Conservation (phyloP, 2,888 invertebrate genomes). For the Lasioglossum pauxillum region DNA sequence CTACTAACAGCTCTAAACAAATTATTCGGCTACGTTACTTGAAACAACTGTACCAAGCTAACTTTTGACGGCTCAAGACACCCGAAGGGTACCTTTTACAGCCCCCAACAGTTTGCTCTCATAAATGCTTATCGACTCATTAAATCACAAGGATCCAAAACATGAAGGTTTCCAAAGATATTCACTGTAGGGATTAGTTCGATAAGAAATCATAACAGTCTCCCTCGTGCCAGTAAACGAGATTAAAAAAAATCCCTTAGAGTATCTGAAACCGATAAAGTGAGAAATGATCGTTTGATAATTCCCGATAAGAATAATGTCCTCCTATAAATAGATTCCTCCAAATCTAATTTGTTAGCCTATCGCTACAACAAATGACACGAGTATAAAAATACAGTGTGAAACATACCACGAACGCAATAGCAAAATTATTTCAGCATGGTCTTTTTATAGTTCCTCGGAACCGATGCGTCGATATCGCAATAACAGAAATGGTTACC, state of each 20-base stretch:
- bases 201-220: not conserved
- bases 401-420: not conserved
- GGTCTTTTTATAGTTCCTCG: not conserved
- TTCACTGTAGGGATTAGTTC: not conserved
- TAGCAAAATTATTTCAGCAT: not conserved
- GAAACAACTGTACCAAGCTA: not conserved
- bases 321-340: not conserved
- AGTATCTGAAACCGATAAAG: not conserved
- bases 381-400: not conserved
- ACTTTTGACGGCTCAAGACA: not conserved
- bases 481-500: not conserved
- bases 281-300: not conserved
- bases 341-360: not conserved
- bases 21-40: not conserved
- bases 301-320: not conserved
- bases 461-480: not conserved
- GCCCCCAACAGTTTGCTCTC: not conserved
- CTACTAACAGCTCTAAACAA: not conserved
- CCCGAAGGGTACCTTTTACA: not conserved
- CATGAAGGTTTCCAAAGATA: not conserved
- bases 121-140: not conserved
- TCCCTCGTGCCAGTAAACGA: not conserved
- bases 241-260: not conserved
- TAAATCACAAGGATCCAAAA: not conserved
- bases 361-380: not conserved